A percentile compares a stretch with the other conserved stretches of the same genome.
Evolutionary conservation across 2,797 vertebrate genomes (phyloP).

Genomic region (Smutsia temminckii): DNA sequence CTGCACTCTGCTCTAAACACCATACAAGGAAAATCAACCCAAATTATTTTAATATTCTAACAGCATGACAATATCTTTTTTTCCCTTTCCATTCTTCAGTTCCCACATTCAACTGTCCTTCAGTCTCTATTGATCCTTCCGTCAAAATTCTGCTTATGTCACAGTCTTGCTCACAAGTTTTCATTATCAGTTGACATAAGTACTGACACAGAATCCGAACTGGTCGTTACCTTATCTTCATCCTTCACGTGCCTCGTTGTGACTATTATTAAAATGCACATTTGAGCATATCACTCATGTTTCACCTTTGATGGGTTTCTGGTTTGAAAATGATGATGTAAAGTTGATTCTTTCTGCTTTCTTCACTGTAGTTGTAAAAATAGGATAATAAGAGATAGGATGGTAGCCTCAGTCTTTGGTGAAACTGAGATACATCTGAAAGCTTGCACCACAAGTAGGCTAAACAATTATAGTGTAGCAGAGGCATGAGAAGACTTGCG

Average conservation of each 20-base stretch:
- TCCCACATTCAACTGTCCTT: background rate
- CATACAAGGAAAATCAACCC: background rate
- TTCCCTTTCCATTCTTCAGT: background rate
- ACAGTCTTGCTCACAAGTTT: background rate
- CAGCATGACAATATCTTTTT: background rate
- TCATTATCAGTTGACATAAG: background rate
- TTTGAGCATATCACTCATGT: background rate
- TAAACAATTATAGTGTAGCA: background rate
- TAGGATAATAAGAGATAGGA: background rate
- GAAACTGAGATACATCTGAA: background rate
- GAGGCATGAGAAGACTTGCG: background rate
- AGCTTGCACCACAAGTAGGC: background rate
- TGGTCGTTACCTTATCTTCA: background rate
- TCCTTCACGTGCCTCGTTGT: background rate
- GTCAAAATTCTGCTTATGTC: background rate
- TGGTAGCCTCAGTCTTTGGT: background rate
- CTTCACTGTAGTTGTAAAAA: background rate
- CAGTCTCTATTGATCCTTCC: background rate
- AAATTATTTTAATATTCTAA: background rate
- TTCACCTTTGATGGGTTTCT: background rate
- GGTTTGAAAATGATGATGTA: background rate
- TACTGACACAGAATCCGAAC: background rate
- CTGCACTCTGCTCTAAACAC: background rate
- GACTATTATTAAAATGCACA: background rate
- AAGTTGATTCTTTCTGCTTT: background rate